Evolutionary conservation across 2,888 invertebrate species (phyloP).

Genomic region (Disparrhopalites patrizii): DNA sequence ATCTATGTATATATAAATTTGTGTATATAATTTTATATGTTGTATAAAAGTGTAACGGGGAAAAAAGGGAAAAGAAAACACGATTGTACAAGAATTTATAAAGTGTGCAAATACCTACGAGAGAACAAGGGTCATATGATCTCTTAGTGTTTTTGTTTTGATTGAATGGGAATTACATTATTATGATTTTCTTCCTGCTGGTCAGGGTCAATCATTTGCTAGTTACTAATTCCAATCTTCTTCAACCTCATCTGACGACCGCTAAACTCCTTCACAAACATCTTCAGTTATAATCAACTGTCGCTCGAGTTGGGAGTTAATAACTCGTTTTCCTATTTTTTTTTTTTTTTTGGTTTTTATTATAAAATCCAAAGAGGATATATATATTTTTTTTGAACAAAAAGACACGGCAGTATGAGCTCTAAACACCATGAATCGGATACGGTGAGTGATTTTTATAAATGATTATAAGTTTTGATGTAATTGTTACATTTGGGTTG

Average conservation of each 20-base stretch:
- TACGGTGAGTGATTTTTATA: slow-evolving; percentile 39
- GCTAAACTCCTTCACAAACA: no score
- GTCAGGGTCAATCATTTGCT: slow-evolving; percentile 15
- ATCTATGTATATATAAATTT: no score
- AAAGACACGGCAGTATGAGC: slow-evolving; percentile 38
- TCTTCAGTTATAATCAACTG: not conserved
- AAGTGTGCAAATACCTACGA: not conserved
- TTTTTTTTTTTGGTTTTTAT: no score
- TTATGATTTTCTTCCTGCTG: slow-evolving; percentile 16
- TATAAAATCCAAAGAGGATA: no score
- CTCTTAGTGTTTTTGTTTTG: slow-evolving; percentile 7
- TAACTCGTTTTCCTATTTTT: no score
- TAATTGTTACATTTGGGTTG: no score
- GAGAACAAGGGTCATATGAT: slow-evolving; percentile 2
- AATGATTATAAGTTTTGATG: not conserved
- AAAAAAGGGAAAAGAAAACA: no score
- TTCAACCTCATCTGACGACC: no score
- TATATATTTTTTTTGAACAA: no score
- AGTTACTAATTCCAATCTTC: not conserved
- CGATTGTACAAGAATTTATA: not conserved
- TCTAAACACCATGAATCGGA: slow-evolving; percentile 47
- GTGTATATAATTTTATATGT: no score
- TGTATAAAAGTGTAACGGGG: no score
- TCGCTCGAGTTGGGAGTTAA: no score
- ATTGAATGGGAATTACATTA: slow-evolving; percentile 10